A percentile compares a stretch with the other conserved stretches of the same genome.
Evolutionary conservation across 2,113 vertebrate genomes (phyloP).

Genomic region (Alectura lathami): DNA sequence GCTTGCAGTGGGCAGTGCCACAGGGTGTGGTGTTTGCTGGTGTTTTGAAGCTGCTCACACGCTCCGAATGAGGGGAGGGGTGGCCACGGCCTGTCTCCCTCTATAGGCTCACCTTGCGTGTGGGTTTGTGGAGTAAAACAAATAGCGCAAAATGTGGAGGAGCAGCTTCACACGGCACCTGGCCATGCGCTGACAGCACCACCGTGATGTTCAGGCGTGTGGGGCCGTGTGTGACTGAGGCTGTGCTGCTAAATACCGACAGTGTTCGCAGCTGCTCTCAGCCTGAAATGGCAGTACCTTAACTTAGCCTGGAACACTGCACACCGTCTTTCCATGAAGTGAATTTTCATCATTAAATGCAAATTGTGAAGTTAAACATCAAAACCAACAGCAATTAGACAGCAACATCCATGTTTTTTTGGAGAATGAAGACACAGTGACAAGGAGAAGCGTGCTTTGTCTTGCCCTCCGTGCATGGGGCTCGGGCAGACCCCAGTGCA

Average conservation of each 20-base stretch:
- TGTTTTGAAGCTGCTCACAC: not conserved
- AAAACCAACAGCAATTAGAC: too few relatives aligned
- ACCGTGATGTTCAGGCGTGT: not conserved
- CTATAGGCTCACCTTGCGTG: not conserved
- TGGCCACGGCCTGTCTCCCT: not conserved
- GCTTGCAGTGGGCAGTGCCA: not conserved
- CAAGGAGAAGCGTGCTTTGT: not conserved
- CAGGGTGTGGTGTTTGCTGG: not conserved
- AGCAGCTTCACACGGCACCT: not conserved
- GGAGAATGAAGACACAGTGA: too few relatives aligned
- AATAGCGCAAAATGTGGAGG: not conserved
- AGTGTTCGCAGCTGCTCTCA: not conserved
- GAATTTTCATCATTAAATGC: too few relatives aligned
- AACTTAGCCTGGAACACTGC: not conserved
- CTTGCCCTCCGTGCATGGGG: not conserved
- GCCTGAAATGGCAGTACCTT: not conserved
- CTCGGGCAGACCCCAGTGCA: not conserved
- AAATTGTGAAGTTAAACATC: too few relatives aligned
- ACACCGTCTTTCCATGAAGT: not conserved
- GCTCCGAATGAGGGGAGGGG: not conserved
- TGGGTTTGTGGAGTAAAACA: not conserved
- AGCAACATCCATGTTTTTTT: too few relatives aligned
- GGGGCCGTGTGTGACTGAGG: rapidly evolving
- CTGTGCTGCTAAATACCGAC: not conserved
- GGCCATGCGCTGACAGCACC: not conserved